Evolutionary conservation across 2,888 invertebrate species (phyloP).

Genomic region (Dorcus hopei): DNA sequence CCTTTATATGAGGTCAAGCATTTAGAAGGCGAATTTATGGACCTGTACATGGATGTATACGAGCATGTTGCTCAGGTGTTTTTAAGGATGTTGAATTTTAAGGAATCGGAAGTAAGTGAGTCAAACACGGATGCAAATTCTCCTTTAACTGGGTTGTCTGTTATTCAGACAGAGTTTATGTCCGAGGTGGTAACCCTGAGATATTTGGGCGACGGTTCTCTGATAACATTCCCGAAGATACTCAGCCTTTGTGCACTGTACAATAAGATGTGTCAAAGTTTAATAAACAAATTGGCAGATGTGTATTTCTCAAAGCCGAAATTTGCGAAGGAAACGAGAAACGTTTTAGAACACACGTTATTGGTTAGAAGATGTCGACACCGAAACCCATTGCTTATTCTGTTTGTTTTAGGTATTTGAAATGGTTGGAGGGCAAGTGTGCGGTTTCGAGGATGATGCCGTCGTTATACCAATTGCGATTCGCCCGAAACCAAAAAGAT

Average conservation of each 20-base stretch:
- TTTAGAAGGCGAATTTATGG: slow-evolving; percentile 48
- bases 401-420: slow-evolving; percentile 36
- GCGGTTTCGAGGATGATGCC: slow-evolving; percentile 37
- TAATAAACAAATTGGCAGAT: slow-evolving; percentile 35
- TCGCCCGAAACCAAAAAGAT: slow-evolving; percentile 35
- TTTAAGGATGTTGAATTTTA: slow-evolving; percentile 74
- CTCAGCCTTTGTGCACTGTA: slow-evolving; percentile 39
- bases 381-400: neutral
- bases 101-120: slow-evolving; percentile 65
- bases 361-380: slow-evolving; percentile 28
- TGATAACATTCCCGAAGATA: slow-evolving; percentile 40
- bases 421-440: slow-evolving; percentile 40
- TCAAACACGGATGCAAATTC: neutral
- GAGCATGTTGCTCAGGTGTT: slow-evolving; percentile 68
- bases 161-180: slow-evolving; percentile 43
- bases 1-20: slow-evolving; percentile 44
- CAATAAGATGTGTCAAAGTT: slow-evolving; percentile 32
- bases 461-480: slow-evolving; percentile 38
- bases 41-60: slow-evolving; percentile 59
- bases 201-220: slow-evolving; percentile 36
- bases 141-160: neutral
- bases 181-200: slow-evolving; percentile 33
- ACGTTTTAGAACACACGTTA: slow-evolving; percentile 36
- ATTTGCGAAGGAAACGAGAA: slow-evolving; percentile 38
- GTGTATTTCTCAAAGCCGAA: slow-evolving; percentile 37